Conservation (phyloP, 2,113 vertebrate species). For the Neogale vison region DNA sequence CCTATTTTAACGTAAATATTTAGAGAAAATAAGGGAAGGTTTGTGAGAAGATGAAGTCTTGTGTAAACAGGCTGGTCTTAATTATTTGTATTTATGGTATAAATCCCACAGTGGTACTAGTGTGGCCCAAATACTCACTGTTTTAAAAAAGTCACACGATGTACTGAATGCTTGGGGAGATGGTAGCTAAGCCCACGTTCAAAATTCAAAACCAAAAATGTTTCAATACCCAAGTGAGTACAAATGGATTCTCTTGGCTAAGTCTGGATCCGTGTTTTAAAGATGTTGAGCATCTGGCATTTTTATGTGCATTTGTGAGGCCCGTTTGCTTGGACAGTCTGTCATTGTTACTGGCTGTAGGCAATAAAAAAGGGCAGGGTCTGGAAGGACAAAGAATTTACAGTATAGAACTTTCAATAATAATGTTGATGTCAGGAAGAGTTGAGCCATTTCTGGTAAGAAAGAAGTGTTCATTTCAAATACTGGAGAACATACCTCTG, state of each 20-base stretch:
- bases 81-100: conserved; percentile 21
- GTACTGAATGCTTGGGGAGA: background rate
- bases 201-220: conserved; percentile 35
- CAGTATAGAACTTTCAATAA: conserved; percentile 59
- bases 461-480: conserved; percentile 72
- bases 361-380: conserved; percentile 67
- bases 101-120: background rate
- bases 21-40: conserved; percentile 16
- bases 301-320: conserved; percentile 53
- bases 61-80: background rate
- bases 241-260: background rate
- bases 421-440: conserved; percentile 62
- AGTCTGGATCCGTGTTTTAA: background rate
- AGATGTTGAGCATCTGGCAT: background rate
- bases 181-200: background rate
- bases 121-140: background rate
- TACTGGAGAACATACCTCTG: conserved; percentile 69
- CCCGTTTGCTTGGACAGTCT: background rate
- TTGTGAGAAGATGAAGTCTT: conserved; percentile 47
- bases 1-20: conserved; percentile 49
- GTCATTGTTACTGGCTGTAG: conserved; percentile 54
- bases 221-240: background rate
- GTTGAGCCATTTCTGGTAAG: conserved; percentile 70
- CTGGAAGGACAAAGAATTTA: conserved; percentile 72
- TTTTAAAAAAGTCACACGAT: background rate